phyloP scores from a whole-genome alignment of 2,797 vertebrate species.

The Amniataba percoides region DNA sequence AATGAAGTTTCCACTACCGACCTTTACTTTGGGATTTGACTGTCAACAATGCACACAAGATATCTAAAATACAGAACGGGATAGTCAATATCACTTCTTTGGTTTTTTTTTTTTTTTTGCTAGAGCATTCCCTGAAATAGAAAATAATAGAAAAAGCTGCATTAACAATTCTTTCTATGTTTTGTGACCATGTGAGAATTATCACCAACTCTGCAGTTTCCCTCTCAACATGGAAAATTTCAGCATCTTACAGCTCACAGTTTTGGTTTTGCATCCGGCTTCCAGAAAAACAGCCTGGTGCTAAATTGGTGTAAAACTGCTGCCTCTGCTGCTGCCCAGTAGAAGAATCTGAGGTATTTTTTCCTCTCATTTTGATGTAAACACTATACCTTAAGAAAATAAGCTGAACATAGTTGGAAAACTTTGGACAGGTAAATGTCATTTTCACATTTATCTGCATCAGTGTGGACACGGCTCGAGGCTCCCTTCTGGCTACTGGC shows the following conservation, averaged over 20 bases:
- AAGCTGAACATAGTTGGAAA: slow-evolving; percentile 5
- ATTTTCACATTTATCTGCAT: slow-evolving; percentile 41
- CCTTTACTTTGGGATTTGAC: neutral
- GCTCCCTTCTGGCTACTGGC: slow-evolving; percentile 44
- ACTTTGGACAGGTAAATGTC: slow-evolving; percentile 24
- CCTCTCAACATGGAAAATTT: too few species aligned
- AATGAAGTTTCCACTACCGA: too few species aligned
- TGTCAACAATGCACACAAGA: neutral
- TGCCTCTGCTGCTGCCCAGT: neutral
- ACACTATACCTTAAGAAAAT: neutral
- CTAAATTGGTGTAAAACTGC: slow-evolving; percentile 6
- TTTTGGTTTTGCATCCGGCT: neutral
- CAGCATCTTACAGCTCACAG: too few species aligned
- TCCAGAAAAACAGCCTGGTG: neutral
- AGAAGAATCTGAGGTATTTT: slow-evolving; percentile 1
- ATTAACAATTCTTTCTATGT: neutral
- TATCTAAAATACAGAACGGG: neutral
- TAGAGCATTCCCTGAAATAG: neutral
- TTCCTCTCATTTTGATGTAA: neutral
- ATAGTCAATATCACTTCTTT: neutral
- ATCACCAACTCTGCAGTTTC: too few species aligned
- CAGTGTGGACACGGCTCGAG: slow-evolving; percentile 28
- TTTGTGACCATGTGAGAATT: too few species aligned
- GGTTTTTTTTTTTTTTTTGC: neutral
- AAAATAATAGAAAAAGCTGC: neutral